These are phyloP conservation scores for Apamea epomidion DNA, from an alignment of 2,888 invertebrate genomes.

Conservation along the genomic window DNA sequence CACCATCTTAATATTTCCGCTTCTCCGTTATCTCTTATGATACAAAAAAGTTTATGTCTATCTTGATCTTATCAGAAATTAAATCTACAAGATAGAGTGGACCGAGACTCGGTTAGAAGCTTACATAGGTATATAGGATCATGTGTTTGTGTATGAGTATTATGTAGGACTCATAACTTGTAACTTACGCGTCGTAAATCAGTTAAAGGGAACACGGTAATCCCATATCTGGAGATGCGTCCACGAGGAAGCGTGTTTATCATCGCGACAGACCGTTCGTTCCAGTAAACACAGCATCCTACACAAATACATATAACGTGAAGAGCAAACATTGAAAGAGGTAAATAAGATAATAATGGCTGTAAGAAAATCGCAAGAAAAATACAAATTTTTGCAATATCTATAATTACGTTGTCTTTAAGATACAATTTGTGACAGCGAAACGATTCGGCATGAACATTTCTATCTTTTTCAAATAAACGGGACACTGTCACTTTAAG, in stretches of 20 bases:
- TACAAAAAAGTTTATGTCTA: neutral
- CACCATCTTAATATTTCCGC: neutral
- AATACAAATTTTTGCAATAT: neutral
- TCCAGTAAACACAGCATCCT: neutral
- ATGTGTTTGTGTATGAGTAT: neutral
- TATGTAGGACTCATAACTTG: neutral
- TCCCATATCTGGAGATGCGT: neutral
- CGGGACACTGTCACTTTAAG: too few relatives aligned
- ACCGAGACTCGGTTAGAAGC: neutral
- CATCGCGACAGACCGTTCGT: neutral
- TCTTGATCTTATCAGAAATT: slow-evolving; percentile 30
- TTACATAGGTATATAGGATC: neutral
- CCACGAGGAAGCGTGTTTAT: neutral
- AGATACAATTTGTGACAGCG: neutral
- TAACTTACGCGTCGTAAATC: slow-evolving; percentile 2
- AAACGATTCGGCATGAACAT: neutral
- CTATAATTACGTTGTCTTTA: neutral
- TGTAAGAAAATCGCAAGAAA: neutral
- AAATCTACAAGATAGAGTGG: neutral
- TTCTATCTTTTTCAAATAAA: too few relatives aligned
- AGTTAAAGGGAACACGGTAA: slow-evolving; percentile 19
- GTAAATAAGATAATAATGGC: neutral
- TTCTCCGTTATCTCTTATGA: neutral
- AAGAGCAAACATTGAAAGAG: neutral
- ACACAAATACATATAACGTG: too few relatives aligned